Base-by-base conservation (phyloP, 2,797 vertebrate species). In the Novumbra hubbsi region DNA sequence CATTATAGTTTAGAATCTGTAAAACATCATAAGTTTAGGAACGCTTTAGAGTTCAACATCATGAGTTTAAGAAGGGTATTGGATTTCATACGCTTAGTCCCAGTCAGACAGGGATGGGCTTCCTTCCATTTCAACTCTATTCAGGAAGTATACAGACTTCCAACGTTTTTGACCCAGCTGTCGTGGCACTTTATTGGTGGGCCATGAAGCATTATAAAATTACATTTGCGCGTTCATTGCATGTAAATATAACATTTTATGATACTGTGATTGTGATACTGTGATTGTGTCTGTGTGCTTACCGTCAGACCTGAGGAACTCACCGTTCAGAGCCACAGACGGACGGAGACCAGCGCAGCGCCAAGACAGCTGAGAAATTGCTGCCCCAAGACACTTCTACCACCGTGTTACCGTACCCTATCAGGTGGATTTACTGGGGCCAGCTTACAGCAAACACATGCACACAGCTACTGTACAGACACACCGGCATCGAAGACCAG, bases 261-360 rank as follows among this genome's bases (percentile, higher is more conserved):
- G 27, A 64, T 30, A 32, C 62, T 30, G 62, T 64, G 45, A 19
- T 49, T 67, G 5, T 68, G 2, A 64, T 30, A 32, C 62, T 30
- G 62, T 64, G 45, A 19, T 49, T 67, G 5, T 68, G 2, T 71
- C 24, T 73, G 32, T 71, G 68, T 67, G 5, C 67, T 76, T 21
- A 65, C 28, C 49, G 0, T 45, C 77, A 99, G 97, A 97, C 85
- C 86, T 99, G 81, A 94, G 96, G 83, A 98, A 95, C 84, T 88
- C 96, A 60, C 97, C 97, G 0, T 99, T 93, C 88, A 94, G 97
- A 73, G 92, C 96, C 0, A 80, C 90, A 5, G 97, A 99, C 60
- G 95, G 92, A 5, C 91, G 93, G 1, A 85, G 93, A 82, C 67
- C 94, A 84, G 60, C 91, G 73, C 90, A 94, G 91, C 76, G 95